Evolutionary conservation across 2,797 vertebrate species (phyloP).

Genomic region (Taenioides sp.): DNA sequence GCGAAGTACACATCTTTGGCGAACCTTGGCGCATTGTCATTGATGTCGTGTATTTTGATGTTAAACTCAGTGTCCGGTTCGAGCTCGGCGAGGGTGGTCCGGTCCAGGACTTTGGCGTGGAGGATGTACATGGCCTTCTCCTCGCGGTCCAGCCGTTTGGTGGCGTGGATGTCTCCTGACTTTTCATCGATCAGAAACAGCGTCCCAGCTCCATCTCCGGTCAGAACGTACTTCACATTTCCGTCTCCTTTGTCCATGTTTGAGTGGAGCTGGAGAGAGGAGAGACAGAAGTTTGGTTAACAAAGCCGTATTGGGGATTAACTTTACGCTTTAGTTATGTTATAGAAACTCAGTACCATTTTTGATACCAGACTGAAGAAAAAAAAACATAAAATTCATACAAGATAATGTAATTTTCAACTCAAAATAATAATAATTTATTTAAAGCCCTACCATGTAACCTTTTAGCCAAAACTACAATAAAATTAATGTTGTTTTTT

Average conservation of each 20-base stretch:
- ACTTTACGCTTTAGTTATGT: too few species aligned
- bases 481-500: too few species aligned
- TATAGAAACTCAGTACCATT: too few species aligned
- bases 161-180: constrained; percentile 96
- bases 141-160: constrained; percentile 94
- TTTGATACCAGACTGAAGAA: too few species aligned
- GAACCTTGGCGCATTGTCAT: constrained; percentile 96
- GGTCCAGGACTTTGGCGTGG: constrained; percentile 91
- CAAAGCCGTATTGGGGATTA: too few species aligned
- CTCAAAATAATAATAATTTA: too few species aligned
- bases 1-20: constrained; percentile 88
- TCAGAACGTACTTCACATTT: constrained; percentile 92
- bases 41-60: constrained; percentile 98
- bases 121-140: constrained; percentile 93
- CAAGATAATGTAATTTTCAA: too few species aligned
- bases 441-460: too few species aligned
- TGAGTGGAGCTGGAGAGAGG: constrained; percentile 86
- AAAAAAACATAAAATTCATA: too few species aligned
- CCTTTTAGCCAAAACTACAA: too few species aligned
- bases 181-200: constrained; percentile 96
- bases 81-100: constrained; percentile 87
- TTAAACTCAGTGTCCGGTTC: constrained; percentile 96
- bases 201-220: constrained; percentile 92
- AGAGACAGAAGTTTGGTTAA: background rate
- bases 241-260: constrained; percentile 96